Base-by-base conservation (phyloP, 2,888 invertebrate species). In the Latheticus oryzae region DNA sequence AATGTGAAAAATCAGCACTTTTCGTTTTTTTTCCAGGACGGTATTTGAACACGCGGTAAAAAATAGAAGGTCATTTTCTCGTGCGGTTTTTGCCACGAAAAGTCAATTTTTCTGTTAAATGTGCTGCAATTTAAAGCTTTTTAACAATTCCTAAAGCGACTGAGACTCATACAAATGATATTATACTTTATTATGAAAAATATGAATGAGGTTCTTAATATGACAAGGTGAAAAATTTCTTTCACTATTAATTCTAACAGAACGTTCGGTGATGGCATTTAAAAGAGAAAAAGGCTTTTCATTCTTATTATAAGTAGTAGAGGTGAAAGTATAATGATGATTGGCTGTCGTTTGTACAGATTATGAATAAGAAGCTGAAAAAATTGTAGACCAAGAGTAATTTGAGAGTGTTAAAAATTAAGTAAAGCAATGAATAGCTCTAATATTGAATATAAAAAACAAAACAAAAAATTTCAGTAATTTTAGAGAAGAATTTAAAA, bases 41-140 rank as follows among this genome's bases (percentile, higher is more conserved):
- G 35, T 33, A 35, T 47, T 42, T 33, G 33, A 35, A 47, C 47
- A 47, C 35, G 45, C 8, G 13, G 42, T 52, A 58, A 65, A 63
- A 65, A 65, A 58, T 54, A 53, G 48, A 43, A 43, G 61, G 62
- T 54, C 61, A 56, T 58, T 63, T 63, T 65, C 63, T 61, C 62
- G 53, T 54, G 55, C 55, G 51, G 61, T 57, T 60, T 59, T 61
- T 61, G 45, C 60, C 55, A 38, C 32, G 55, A 54, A 61, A 57
- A 53, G 63, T 61, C 63, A 62, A 65, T 65, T 63, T 65, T 59
- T 63, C 63, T 61, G 51, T 42, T 61, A 65, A 63, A 65, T 60
- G 63, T 60, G 57, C 35, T 37, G 51, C 42, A 50, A 51, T 50
- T 57, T 55, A 55, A 47, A 32, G 23, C 47, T 48, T 55, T 55